A percentile compares a stretch with the other conserved stretches of the same genome.
Evolutionary conservation across 2,113 vertebrate genomes (phyloP).

Genomic region (Phalacrocorax brasilianus): DNA sequence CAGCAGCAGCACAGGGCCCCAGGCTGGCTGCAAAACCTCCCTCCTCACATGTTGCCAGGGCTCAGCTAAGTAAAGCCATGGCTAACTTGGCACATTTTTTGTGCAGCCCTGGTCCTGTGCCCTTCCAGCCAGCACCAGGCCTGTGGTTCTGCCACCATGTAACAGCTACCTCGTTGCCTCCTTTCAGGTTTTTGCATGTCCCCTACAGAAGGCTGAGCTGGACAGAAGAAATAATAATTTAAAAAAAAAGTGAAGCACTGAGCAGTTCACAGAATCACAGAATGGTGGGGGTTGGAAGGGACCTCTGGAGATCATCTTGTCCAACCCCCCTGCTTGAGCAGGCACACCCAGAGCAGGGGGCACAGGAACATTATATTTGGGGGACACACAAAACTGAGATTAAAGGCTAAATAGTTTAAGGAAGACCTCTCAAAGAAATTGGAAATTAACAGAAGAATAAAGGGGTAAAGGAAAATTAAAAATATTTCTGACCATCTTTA

Average conservation of each 20-base stretch:
- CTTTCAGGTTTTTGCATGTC: neutral
- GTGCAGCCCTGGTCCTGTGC: neutral
- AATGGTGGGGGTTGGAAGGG: no score
- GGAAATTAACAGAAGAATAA: neutral
- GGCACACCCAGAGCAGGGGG: no score
- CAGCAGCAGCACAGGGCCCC: no score
- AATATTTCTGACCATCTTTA: neutral
- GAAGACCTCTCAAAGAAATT: neutral
- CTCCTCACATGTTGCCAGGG: neutral
- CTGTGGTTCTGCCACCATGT: neutral
- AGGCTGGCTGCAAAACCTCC: neutral
- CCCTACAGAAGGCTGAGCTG: neutral
- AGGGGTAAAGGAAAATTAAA: accelerated
- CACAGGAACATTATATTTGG: no score
- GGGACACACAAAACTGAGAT: neutral
- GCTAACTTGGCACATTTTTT: no score
- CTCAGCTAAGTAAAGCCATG: neutral
- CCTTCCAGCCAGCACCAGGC: neutral
- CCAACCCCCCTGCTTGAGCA: no score
- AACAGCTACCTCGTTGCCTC: no score
- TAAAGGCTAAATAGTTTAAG: neutral
- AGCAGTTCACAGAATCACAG: no score
- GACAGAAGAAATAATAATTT: neutral
- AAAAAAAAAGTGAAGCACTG: neutral
- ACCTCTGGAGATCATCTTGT: no score